phyloP scores from a whole-genome alignment of 1,140 invertebrate genomes.

The Argopecten irradians region DNA sequence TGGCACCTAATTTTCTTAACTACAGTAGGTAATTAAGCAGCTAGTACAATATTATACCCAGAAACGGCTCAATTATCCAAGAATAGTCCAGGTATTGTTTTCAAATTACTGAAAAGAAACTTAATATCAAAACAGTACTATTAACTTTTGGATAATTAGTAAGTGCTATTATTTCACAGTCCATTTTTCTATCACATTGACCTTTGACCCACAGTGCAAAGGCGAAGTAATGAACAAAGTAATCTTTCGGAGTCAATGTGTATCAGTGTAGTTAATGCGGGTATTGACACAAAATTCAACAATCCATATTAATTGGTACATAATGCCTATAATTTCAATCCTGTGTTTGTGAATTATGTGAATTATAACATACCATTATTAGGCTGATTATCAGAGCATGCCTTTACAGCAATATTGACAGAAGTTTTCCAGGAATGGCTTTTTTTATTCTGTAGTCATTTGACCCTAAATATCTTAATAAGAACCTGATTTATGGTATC shows the following conservation, averaged over 20 bases:
- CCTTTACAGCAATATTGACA: not conserved
- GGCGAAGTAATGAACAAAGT: not conserved
- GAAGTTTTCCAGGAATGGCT: not conserved
- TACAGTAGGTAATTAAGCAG: not conserved
- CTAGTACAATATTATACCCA: not conserved
- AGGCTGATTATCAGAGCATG: not conserved
- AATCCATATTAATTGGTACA: not conserved
- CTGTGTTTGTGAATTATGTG: not conserved
- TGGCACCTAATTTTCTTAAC: conserved; percentile 10
- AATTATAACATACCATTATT: not conserved
- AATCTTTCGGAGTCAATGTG: not conserved
- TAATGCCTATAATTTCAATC: not conserved
- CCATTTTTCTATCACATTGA: not conserved
- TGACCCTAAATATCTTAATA: not conserved
- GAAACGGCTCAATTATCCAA: not conserved
- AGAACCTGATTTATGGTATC: not conserved
- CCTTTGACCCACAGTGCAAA: not conserved
- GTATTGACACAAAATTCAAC: not conserved
- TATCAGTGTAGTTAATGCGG: too few species aligned
- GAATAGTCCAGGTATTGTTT: not conserved
- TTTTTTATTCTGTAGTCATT: not conserved
- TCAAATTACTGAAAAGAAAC: conserved; percentile 18
- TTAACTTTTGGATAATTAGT: not conserved
- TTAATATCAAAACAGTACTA: not conserved
- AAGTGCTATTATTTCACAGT: not conserved